These are phyloP conservation scores for Odontothrips loti DNA, from an alignment of 2,888 invertebrate species.

Conservation along the genomic window DNA sequence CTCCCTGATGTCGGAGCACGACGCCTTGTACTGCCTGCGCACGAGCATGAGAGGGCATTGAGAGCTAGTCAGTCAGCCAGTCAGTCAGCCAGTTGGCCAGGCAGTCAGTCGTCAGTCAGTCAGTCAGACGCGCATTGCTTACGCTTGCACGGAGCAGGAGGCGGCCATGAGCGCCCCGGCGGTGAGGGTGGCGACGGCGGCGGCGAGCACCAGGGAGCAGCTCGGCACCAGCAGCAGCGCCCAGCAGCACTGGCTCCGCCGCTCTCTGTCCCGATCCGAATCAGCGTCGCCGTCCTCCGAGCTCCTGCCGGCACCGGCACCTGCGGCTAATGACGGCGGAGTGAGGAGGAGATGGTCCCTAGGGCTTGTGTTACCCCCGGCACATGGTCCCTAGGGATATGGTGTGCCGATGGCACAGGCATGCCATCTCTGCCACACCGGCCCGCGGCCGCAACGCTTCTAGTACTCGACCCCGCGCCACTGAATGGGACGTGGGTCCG, in stretches of 20 bases:
- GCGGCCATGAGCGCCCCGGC: constrained; percentile 12
- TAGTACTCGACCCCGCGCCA: too few species aligned
- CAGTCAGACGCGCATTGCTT: too few species aligned
- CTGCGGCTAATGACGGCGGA: not conserved
- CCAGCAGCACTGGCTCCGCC: constrained; percentile 14
- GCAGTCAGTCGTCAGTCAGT: too few species aligned
- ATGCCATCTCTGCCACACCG: too few species aligned
- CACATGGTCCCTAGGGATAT: not conserved
- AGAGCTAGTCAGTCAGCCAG: too few species aligned
- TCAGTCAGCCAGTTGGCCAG: too few species aligned
- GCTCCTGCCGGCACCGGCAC: not conserved
- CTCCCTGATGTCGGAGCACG: not conserved
- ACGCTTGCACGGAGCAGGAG: constrained; percentile 13
- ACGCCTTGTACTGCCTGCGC: not conserved
- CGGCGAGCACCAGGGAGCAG: constrained; percentile 5
- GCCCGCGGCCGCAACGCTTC: too few species aligned
- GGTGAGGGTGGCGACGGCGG: not conserved
- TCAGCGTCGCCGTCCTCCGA: not conserved
- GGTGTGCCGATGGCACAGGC: not conserved
- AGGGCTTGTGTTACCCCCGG: too few species aligned
- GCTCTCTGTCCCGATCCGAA: not conserved
- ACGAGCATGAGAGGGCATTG: not conserved
- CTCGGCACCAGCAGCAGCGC: constrained; percentile 2
- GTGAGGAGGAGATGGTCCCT: too few species aligned
- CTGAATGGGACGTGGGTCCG: too few species aligned